phyloP scores from a whole-genome alignment of 2,113 vertebrate species.

The Tyrannus savana region DNA sequence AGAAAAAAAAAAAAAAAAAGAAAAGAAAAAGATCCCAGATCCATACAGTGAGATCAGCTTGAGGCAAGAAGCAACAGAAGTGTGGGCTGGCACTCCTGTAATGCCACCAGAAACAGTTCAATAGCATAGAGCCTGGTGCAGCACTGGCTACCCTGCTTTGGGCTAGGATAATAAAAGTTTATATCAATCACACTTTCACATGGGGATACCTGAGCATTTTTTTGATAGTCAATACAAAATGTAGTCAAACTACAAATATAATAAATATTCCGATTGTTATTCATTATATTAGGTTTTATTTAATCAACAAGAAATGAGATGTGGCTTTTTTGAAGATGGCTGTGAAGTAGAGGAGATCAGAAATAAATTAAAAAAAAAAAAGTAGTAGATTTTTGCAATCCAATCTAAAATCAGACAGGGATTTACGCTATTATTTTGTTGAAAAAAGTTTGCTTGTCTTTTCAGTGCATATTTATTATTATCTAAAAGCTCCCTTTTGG shows the following conservation, averaged over 20 bases:
- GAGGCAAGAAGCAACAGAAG: not conserved
- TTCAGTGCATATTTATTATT: not conserved
- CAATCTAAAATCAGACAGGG: not conserved
- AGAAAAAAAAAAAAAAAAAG: not conserved
- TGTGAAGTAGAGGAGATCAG: not conserved
- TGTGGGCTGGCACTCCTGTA: not conserved
- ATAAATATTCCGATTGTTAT: not conserved
- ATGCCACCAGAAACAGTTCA: not conserved
- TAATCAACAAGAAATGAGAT: not conserved
- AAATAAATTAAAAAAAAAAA: not conserved
- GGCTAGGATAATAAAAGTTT: not conserved
- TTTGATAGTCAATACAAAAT: not conserved
- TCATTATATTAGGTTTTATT: not conserved
- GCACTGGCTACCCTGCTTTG: rapidly evolving
- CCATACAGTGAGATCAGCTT: not conserved
- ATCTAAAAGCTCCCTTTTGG: not conserved
- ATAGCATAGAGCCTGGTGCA: not conserved
- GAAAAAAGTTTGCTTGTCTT: not conserved
- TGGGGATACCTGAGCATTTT: rapidly evolving
- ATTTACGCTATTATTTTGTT: not conserved
- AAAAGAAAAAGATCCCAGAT: not conserved
- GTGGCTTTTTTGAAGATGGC: not conserved
- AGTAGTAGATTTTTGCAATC: not conserved
- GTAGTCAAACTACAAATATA: not conserved
- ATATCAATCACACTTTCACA: not conserved